phyloP scores from a whole-genome alignment of 2,113 vertebrate species.

The Conger conger region DNA sequence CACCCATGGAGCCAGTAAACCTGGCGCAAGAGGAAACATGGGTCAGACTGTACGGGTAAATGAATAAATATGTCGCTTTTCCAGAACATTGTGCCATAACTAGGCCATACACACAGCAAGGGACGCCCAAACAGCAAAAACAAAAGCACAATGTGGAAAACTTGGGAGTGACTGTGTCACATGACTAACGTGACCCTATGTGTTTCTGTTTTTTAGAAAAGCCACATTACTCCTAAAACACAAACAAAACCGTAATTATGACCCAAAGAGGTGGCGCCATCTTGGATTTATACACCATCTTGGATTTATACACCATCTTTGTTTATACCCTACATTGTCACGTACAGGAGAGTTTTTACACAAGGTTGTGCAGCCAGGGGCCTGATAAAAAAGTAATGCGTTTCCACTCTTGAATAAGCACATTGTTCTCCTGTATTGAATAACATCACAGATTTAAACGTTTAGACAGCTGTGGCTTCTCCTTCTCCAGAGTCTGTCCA shows the following conservation, averaged over 20 bases:
- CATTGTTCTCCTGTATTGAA: slow-evolving; percentile 21
- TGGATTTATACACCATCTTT: background rate
- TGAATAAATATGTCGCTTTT: background rate
- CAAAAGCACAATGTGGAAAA: background rate
- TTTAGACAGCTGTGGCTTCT: background rate
- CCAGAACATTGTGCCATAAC: background rate
- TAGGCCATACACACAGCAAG: background rate
- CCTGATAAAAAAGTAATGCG: background rate
- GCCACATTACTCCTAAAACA: background rate
- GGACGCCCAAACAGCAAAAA: too few relatives aligned
- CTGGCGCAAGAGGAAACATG: background rate
- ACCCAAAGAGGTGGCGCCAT: background rate
- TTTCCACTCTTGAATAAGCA: slow-evolving; percentile 9
- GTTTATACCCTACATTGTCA: background rate
- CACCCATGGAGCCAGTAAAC: background rate
- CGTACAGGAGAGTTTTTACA: background rate
- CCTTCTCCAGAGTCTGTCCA: background rate
- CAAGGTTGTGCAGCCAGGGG: background rate
- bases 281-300: background rate
- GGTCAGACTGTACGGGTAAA: background rate
- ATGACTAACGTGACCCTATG: background rate
- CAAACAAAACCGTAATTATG: background rate
- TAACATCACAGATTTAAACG: slow-evolving; percentile 15
- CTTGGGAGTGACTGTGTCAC: background rate
- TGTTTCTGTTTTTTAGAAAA: background rate